Evolutionary conservation across 1,140 invertebrate species (phyloP).

Genomic region (Dendrolimus kikuchii): DNA sequence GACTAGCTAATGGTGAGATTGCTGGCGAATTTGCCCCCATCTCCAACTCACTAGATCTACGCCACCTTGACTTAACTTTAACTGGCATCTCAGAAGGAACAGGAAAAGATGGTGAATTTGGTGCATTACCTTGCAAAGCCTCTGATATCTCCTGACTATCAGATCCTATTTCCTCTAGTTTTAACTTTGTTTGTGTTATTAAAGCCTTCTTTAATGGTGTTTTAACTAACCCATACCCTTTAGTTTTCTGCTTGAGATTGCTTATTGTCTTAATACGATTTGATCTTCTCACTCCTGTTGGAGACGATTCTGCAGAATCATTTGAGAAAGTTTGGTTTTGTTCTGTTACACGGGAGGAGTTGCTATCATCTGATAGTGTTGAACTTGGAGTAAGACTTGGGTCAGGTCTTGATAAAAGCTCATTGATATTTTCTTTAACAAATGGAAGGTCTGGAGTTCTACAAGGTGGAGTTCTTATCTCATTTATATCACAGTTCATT

Average conservation of each 20-base stretch:
- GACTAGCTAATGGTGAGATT: slow-evolving; percentile 53
- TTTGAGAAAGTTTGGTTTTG: slow-evolving; percentile 53
- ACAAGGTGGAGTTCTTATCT: slow-evolving; percentile 29
- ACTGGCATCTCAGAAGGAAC: slow-evolving; percentile 78
- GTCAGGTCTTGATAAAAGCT: slow-evolving; percentile 42
- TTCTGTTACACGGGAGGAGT: slow-evolving; percentile 53
- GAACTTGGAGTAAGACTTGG: slow-evolving; percentile 63
- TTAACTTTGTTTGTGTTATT: slow-evolving; percentile 60
- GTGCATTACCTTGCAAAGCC: slow-evolving; percentile 21
- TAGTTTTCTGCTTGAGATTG: slow-evolving; percentile 72
- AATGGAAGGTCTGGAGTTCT: slow-evolving; percentile 32
- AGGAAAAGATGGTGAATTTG: slow-evolving; percentile 54
- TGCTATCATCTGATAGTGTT: slow-evolving; percentile 65
- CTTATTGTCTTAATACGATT: slow-evolving; percentile 75
- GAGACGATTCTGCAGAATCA: slow-evolving; percentile 65
- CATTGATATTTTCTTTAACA: slow-evolving; percentile 28
- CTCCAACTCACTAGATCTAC: slow-evolving; percentile 87
- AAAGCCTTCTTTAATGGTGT: slow-evolving; percentile 65
- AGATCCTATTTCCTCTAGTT: slow-evolving; percentile 55
- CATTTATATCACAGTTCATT: slow-evolving; percentile 38
- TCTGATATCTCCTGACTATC: slow-evolving; percentile 59
- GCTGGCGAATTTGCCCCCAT: slow-evolving; percentile 73
- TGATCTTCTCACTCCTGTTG: slow-evolving; percentile 69
- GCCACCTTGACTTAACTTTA: slow-evolving; percentile 90
- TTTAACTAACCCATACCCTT: slow-evolving; percentile 73